phyloP scores from a whole-genome alignment of 2,888 invertebrate genomes.

The Escarpia spicata region DNA sequence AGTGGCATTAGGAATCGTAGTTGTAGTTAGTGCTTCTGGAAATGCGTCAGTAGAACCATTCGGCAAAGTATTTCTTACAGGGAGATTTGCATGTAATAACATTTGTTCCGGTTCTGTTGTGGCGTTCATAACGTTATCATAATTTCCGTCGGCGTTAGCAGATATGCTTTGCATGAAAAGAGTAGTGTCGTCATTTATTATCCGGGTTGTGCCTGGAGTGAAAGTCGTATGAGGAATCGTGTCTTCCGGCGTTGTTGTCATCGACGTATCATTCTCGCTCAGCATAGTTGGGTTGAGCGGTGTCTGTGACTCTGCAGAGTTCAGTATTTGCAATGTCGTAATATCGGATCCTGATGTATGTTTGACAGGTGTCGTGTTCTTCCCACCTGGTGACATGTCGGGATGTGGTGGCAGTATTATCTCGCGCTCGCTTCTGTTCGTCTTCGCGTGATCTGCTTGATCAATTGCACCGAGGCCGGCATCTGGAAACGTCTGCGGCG shows the following conservation, averaged over 20 bases:
- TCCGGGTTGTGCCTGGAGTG: background rate
- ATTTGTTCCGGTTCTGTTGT: background rate
- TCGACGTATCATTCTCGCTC: background rate
- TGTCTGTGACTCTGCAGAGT: background rate
- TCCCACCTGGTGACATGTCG: background rate
- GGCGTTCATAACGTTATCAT: background rate
- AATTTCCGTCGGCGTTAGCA: background rate
- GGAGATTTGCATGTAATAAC: background rate
- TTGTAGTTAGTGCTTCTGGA: background rate
- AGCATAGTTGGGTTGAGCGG: background rate
- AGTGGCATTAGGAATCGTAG: background rate
- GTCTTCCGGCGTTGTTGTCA: background rate
- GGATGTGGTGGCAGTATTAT: background rate
- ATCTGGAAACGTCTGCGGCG: background rate
- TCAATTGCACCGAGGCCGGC: background rate
- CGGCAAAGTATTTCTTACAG: background rate
- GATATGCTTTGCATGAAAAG: background rate
- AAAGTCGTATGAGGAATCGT: background rate
- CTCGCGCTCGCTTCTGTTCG: constrained; percentile 1
- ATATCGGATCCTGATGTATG: background rate
- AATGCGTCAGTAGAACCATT: background rate
- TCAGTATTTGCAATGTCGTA: background rate
- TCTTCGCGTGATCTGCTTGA: background rate
- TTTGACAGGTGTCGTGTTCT: background rate
- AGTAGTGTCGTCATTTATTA: background rate